phyloP scores from a whole-genome alignment of 2,888 invertebrate species.

The Labia minor region DNA sequence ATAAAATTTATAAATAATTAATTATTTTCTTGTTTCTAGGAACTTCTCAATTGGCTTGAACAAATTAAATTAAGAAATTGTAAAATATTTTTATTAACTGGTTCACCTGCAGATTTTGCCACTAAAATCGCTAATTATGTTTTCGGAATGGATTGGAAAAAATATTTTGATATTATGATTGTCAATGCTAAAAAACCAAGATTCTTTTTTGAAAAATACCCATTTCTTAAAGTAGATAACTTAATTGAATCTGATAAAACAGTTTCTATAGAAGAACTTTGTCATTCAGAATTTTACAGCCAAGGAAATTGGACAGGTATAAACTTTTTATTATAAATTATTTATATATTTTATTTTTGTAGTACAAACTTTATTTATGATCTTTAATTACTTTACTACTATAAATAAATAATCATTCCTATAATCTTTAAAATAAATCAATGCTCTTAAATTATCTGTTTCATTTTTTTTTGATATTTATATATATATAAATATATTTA shows the following conservation, averaged over 20 bases:
- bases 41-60: slow-evolving; percentile 46
- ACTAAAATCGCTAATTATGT: slow-evolving; percentile 49
- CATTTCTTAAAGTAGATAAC: slow-evolving; percentile 43
- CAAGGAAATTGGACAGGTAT: slow-evolving; percentile 34
- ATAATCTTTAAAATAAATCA: background rate
- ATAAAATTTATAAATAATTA: no score
- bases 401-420: no score
- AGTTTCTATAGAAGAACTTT: slow-evolving; percentile 34
- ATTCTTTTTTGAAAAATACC: slow-evolving; percentile 49
- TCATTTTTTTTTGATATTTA: no score
- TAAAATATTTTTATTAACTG: slow-evolving; percentile 56
- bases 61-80: slow-evolving; percentile 43
- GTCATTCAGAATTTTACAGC: slow-evolving; percentile 37
- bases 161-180: slow-evolving; percentile 52
- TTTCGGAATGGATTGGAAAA: slow-evolving; percentile 53
- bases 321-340: background rate
- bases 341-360: no score
- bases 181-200: slow-evolving; percentile 63
- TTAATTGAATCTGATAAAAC: slow-evolving; percentile 36
- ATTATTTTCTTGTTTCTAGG: no score
- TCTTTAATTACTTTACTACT: no score
- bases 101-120: slow-evolving; percentile 60
- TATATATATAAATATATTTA: no score
- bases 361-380: no score
- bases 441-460: background rate